A percentile compares a stretch with the other conserved stretches of the same genome.
Conservation (phyloP, 2,888 invertebrate species). For the Odontocolon sp. region DNA sequence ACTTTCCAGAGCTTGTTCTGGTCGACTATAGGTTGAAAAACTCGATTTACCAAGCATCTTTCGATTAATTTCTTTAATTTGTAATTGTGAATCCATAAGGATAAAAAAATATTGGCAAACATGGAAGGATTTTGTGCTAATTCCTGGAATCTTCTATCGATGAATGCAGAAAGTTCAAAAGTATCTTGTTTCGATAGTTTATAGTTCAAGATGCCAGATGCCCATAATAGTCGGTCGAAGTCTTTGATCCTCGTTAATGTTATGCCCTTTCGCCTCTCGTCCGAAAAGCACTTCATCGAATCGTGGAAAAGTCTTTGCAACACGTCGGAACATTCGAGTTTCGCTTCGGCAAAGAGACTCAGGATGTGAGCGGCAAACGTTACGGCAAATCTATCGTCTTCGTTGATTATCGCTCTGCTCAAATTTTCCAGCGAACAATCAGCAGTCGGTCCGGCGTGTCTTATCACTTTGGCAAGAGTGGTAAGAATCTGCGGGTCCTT, state of each 20-base stretch:
- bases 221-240: slow-evolving; percentile 81
- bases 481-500: slow-evolving; percentile 78
- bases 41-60: slow-evolving; percentile 35
- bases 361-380: slow-evolving; percentile 79
- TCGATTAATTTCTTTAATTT: slow-evolving; percentile 65
- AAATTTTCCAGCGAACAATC: slow-evolving; percentile 78
- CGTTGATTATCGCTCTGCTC: slow-evolving; percentile 76
- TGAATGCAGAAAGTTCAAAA: slow-evolving; percentile 44
- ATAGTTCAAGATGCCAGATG: slow-evolving; percentile 76
- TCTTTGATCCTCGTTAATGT: slow-evolving; percentile 78
- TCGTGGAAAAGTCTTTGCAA: slow-evolving; percentile 71
- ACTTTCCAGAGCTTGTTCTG: slow-evolving; percentile 58
- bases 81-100: slow-evolving; percentile 80
- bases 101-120: slow-evolving; percentile 77
- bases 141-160: slow-evolving; percentile 60
- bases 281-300: slow-evolving; percentile 62
- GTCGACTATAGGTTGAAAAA: slow-evolving; percentile 38
- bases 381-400: slow-evolving; percentile 76
- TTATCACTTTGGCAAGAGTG: slow-evolving; percentile 79
- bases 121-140: slow-evolving; percentile 69
- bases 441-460: slow-evolving; percentile 77
- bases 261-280: not conserved
- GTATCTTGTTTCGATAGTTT: slow-evolving; percentile 65
- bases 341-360: slow-evolving; percentile 79
- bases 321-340: slow-evolving; percentile 76